Conservation (phyloP, 2,797 vertebrate genomes). For the Lutjanus campechanus region DNA sequence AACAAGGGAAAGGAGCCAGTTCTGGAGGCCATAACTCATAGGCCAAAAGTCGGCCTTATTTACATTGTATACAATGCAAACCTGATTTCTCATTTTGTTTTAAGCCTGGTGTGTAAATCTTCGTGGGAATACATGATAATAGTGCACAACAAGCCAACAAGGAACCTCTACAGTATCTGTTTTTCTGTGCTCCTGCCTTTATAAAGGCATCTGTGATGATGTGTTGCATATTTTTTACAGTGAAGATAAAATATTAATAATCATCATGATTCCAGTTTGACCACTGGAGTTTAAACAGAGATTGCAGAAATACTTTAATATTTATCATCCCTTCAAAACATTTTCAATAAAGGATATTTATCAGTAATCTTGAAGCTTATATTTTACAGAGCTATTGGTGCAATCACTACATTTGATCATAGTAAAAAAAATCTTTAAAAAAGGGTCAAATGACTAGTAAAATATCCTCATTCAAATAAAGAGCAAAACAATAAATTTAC, state of each 20-base stretch:
- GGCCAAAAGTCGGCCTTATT: conserved; percentile 86
- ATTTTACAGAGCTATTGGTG: too few relatives aligned
- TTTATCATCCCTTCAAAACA: too few relatives aligned
- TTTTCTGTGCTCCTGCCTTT: conserved; percentile 15
- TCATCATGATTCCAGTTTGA: conserved; percentile 12
- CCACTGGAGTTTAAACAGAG: not conserved
- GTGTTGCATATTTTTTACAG: conserved; percentile 23
- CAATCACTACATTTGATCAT: too few relatives aligned
- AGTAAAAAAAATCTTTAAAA: too few relatives aligned
- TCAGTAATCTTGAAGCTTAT: too few relatives aligned
- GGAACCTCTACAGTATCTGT: conserved; percentile 18
- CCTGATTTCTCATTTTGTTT: conserved; percentile 77
- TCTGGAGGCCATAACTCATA: conserved; percentile 85
- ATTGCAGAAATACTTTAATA: not conserved
- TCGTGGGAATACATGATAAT: conserved; percentile 45
- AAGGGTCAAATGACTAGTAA: too few relatives aligned
- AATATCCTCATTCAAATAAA: too few relatives aligned
- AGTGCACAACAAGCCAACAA: conserved; percentile 35
- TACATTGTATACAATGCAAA: conserved; percentile 82
- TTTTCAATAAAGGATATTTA: too few relatives aligned
- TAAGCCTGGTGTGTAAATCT: conserved; percentile 72
- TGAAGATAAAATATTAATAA: conserved; percentile 14
- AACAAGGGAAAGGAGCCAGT: conserved; percentile 79
- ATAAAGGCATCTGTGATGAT: not conserved
- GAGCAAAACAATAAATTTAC: too few relatives aligned